Conservation (phyloP, 2,797 vertebrate species). For the Myotis findleyi region DNA sequence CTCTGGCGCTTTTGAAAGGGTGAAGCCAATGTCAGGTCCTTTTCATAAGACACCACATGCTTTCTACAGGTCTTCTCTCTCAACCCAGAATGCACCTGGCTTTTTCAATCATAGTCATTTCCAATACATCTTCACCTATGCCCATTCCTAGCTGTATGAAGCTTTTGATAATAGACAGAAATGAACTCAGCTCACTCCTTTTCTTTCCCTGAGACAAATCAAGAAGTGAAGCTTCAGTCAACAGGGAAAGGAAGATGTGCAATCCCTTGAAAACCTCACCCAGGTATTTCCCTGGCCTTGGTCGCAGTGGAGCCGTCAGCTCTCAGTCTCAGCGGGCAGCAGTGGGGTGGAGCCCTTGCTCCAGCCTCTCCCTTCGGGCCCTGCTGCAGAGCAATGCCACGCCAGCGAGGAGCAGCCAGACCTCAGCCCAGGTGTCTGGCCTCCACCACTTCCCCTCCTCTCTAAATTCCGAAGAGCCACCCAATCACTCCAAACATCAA, state of each 20-base stretch:
- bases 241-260: conserved; percentile 4
- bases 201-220: not conserved
- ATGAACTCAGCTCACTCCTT: not conserved
- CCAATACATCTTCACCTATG: not conserved
- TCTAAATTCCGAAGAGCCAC: not conserved
- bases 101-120: not conserved
- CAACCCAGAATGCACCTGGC: not conserved
- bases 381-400: not conserved
- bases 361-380: accelerated
- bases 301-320: not conserved
- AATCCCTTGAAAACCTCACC: not conserved
- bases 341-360: not conserved
- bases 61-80: not conserved
- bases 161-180: not conserved
- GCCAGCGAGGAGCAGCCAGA: not conserved
- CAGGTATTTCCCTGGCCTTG: not conserved
- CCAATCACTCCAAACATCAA: not conserved
- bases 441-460: not conserved
- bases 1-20: not conserved
- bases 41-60: not conserved
- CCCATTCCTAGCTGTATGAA: not conserved
- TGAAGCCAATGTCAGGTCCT: not conserved
- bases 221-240: conserved; percentile 1
- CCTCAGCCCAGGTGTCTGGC: no score
- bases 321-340: not conserved